Conservation (phyloP, 2,797 vertebrate species). For the Hephaestus fuliginosus region DNA sequence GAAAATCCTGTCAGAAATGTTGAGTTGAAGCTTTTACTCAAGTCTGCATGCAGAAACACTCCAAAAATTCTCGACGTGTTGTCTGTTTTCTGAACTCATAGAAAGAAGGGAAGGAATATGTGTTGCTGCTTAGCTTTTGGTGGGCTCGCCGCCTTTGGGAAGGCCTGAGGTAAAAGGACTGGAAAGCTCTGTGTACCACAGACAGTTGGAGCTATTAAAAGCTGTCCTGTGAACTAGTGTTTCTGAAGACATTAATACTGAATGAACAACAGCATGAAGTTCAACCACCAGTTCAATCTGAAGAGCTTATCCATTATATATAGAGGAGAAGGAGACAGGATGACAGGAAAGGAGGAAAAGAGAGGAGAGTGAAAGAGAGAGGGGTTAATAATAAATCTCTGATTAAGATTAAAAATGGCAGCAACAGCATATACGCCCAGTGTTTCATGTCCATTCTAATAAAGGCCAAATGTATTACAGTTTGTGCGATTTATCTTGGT, state of each 20-base stretch:
- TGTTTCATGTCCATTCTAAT: conserved; percentile 6
- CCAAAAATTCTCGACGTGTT: not conserved
- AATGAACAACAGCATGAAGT: conserved; percentile 53
- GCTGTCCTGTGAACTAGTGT: conserved; percentile 42
- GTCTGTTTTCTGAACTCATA: not conserved
- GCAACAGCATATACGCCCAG: not conserved
- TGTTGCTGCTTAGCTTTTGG: conserved; percentile 10
- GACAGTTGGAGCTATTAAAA: conserved; percentile 53
- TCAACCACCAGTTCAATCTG: conserved; percentile 38
- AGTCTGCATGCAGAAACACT: not conserved
- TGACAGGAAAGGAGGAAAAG: not conserved
- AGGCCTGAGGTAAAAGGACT: conserved; percentile 38
- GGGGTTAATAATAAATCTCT: not conserved
- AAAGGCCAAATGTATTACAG: not conserved
- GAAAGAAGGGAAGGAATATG: conserved; percentile 1
- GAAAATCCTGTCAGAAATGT: conserved; percentile 16
- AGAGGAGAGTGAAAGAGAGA: not conserved
- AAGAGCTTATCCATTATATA: conserved; percentile 46
- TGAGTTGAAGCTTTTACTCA: not conserved
- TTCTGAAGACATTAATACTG: conserved; percentile 57
- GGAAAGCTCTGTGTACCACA: not conserved
- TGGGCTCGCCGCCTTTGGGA: conserved; percentile 19
- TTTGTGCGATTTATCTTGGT: not conserved
- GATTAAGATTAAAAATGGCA: conserved; percentile 10
- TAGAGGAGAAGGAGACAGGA: conserved; percentile 21